These are phyloP conservation scores for Fragum fragum DNA, from an alignment of 2,888 invertebrate genomes.

Conservation along the genomic window DNA sequence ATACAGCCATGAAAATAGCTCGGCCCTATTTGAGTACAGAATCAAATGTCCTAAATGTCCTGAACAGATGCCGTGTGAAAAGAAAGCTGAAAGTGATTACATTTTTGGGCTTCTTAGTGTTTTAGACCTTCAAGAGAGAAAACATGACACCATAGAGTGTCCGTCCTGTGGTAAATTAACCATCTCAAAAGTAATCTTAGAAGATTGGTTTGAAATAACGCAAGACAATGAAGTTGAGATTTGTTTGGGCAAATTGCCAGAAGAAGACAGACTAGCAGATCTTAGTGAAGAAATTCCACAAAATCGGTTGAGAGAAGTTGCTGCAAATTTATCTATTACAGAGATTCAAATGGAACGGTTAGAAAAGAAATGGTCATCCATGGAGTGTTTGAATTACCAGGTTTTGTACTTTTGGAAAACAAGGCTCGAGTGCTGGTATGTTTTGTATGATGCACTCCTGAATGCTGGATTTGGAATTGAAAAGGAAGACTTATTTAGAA, in stretches of 20 bases:
- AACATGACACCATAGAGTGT: not conserved
- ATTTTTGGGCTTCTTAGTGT: not conserved
- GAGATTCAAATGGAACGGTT: not conserved
- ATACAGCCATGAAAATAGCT: not conserved
- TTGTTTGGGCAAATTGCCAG: not conserved
- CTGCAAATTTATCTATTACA: not conserved
- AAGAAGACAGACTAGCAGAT: not conserved
- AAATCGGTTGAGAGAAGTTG: no score
- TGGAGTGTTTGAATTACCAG: not conserved
- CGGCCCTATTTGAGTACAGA: not conserved
- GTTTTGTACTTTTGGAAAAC: not conserved
- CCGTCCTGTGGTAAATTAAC: not conserved
- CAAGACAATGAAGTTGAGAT: not conserved
- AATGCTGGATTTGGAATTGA: not conserved
- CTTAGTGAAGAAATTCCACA: not conserved
- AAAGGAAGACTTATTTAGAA: not conserved
- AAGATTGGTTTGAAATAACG: not conserved
- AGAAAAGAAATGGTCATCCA: not conserved
- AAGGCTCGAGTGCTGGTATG: not conserved
- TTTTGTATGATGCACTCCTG: not conserved
- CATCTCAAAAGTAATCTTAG: not conserved
- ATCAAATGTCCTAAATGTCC: constrained; percentile 6
- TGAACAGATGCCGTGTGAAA: not conserved
- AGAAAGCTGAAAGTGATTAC: not conserved
- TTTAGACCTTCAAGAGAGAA: not conserved